Evolutionary conservation across 37 sponge, comb jelly and placozoan genomes (phyloP).

Genomic region (Hormiphora californensis): DNA sequence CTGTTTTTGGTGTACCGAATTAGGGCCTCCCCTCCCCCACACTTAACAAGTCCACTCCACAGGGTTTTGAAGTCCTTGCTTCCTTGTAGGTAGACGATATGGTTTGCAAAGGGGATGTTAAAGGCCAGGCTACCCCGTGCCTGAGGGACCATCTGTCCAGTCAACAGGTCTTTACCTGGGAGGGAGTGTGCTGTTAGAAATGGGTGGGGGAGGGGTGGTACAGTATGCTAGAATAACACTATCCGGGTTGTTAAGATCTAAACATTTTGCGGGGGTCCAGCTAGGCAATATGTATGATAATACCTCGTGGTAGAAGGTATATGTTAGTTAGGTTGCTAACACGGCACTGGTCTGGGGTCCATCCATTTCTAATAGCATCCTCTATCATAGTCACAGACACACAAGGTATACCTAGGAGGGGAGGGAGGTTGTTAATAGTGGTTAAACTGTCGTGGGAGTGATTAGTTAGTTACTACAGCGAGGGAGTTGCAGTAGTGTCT

Average conservation of each 20-base stretch:
- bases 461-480: too few relatives aligned
- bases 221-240: too few relatives aligned
- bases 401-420: slow-evolving; percentile 46
- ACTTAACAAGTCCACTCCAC: not conserved
- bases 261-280: too few relatives aligned
- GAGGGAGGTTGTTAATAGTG: not conserved
- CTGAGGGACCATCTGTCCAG: not conserved
- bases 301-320: not conserved
- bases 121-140: not conserved
- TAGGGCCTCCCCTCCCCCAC: slow-evolving; percentile 10
- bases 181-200: too few relatives aligned
- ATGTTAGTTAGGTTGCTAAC: not conserved
- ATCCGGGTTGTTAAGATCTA: too few relatives aligned
- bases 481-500: too few relatives aligned
- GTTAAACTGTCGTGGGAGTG: not conserved
- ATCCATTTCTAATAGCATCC: not conserved
- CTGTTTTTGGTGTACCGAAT: not conserved
- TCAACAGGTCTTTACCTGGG: slow-evolving; percentile 4
- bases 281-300: too few relatives aligned
- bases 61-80: not conserved
- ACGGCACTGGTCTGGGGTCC: not conserved
- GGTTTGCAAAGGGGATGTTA: not conserved
- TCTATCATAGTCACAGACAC: not conserved
- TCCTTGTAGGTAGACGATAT: slow-evolving; percentile 39
- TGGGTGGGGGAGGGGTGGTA: too few relatives aligned